A percentile compares a stretch with the other conserved stretches of the same genome.
phyloP scores from a whole-genome alignment of 2,797 vertebrate genomes.

The Neosilurus hyrtlii region DNA sequence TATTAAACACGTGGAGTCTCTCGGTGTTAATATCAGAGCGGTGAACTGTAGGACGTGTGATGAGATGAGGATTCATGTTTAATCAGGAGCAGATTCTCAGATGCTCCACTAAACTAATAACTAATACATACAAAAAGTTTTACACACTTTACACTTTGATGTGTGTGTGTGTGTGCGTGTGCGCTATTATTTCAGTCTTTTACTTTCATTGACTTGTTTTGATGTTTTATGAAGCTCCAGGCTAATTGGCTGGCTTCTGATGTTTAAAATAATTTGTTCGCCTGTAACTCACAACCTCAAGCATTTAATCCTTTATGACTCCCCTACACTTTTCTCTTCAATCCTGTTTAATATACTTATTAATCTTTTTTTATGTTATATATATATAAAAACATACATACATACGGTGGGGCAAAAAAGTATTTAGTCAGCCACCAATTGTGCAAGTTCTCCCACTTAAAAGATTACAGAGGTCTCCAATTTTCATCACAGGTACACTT shows the following conservation, averaged over 20 bases:
- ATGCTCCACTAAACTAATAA: neutral
- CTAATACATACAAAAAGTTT: neutral
- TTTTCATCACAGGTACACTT: no score
- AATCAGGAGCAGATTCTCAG: neutral
- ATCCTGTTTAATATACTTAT: no score
- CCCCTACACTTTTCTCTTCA: neutral
- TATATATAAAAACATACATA: no score
- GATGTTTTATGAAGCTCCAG: slow-evolving; percentile 1
- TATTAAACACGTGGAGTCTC: neutral
- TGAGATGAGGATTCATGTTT: neutral
- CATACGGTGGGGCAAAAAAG: no score
- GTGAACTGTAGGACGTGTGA: neutral
- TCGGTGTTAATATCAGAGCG: no score
- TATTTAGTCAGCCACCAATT: no score
- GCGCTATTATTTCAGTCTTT: neutral
- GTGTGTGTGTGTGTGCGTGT: no score
- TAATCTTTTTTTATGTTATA: no score
- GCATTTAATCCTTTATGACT: neutral
- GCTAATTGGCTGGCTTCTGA: neutral
- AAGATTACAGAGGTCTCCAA: no score
- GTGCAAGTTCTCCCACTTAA: no score
- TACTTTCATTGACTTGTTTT: neutral
- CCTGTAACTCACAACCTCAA: neutral
- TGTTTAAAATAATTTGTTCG: neutral
- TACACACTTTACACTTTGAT: neutral